These are phyloP conservation scores for Chunga burmeisteri DNA, from an alignment of 2,113 vertebrate genomes.

Conservation along the genomic window DNA sequence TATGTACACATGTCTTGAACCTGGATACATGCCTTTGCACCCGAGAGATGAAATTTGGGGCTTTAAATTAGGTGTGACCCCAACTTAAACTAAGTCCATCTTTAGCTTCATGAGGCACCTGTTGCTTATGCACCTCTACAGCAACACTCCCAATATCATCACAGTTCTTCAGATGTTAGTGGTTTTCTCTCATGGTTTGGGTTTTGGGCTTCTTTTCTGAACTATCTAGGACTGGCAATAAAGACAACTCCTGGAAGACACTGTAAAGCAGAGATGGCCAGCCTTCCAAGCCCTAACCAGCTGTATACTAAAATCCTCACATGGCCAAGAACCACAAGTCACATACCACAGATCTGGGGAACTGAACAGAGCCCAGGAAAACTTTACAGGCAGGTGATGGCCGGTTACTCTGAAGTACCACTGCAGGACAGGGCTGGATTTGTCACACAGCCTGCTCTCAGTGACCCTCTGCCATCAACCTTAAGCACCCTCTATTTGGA, in stretches of 20 bases:
- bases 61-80: neutral
- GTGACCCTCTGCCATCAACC: conserved; percentile 5
- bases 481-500: neutral
- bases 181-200: neutral
- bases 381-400: neutral
- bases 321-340: conserved; percentile 5
- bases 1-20: neutral
- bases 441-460: neutral
- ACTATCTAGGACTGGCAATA: conserved; percentile 31
- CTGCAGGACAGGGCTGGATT: neutral
- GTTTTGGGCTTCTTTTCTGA: neutral
- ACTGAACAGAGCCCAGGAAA: neutral
- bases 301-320: neutral
- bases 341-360: neutral
- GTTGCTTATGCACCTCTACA: neutral
- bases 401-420: neutral
- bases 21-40: neutral
- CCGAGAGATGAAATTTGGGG: neutral
- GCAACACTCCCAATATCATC: neutral
- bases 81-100: neutral
- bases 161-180: neutral
- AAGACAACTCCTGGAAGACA: conserved; percentile 46
- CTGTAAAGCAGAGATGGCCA: neutral
- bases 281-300: conserved; percentile 18
- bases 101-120: neutral